Conservation (phyloP, 2,888 invertebrate species). For the Caenorhabditis afra region DNA sequence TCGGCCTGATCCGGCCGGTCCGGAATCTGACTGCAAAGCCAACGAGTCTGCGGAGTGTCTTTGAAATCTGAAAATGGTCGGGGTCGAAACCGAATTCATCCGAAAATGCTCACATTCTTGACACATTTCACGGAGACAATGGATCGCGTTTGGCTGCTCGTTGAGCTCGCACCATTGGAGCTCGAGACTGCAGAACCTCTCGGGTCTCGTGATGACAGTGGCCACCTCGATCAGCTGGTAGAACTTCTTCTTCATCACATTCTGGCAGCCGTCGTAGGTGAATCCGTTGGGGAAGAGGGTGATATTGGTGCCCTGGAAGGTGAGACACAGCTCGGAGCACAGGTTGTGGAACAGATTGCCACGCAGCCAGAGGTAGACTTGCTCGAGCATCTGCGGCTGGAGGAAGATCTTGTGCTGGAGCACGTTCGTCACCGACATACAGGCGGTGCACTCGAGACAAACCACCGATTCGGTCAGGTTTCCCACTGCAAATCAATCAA, state of each 20-base stretch:
- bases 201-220: conserved; percentile 59
- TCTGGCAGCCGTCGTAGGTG: conserved; percentile 63
- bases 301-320: conserved; percentile 35
- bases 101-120: conserved; percentile 56
- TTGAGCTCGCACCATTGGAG: conserved; percentile 71
- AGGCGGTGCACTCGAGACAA: conserved; percentile 66
- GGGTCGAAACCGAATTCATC: too few species aligned
- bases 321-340: conserved; percentile 62
- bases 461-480: conserved; percentile 61
- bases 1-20: conserved; percentile 61
- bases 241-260: conserved; percentile 50
- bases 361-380: conserved; percentile 46
- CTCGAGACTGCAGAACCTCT: conserved; percentile 66
- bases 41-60: conserved; percentile 58
- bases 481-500: conserved; percentile 51
- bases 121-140: conserved; percentile 69
- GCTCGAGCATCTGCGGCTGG: conserved; percentile 37
- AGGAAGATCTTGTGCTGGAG: conserved; percentile 63
- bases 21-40: conserved; percentile 63
- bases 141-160: conserved; percentile 68
- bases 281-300: conserved; percentile 61
- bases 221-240: conserved; percentile 53
- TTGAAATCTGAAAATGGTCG: conserved; percentile 55
- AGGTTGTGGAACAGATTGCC: conserved; percentile 64
- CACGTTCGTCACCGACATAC: conserved; percentile 66